Evolutionary conservation across 1,140 invertebrate genomes (phyloP).

Genomic region (Brachionus paranguensis): DNA sequence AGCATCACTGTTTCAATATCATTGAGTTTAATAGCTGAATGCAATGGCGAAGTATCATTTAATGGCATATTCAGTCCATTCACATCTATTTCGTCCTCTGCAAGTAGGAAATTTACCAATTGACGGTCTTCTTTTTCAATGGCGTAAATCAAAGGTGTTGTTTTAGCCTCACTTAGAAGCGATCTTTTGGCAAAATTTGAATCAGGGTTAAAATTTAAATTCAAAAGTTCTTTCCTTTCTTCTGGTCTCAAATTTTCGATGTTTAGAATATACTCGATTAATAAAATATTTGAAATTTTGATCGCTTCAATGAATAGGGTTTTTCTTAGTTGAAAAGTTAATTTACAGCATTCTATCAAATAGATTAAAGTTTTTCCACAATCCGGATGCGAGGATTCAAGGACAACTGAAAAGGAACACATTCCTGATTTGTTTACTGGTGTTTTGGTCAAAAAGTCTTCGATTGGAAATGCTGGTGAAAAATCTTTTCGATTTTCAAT

Average conservation of each 20-base stretch:
- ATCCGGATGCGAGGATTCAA: conserved; percentile 21
- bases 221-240: background rate
- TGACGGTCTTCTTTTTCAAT: conserved; percentile 16
- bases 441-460: conserved; percentile 15
- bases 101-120: conserved; percentile 1
- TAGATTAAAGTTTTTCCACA: background rate
- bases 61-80: background rate
- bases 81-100: background rate
- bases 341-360: background rate
- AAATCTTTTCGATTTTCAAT: conserved; percentile 1
- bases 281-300: background rate
- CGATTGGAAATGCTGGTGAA: background rate
- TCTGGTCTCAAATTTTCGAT: background rate
- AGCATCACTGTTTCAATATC: conserved; percentile 28
- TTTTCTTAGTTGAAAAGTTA: background rate
- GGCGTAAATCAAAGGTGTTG: conserved; percentile 1
- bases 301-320: background rate
- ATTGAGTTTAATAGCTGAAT: background rate
- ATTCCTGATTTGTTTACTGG: background rate
- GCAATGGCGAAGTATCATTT: background rate
- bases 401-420: background rate
- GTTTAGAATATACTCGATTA: conserved; percentile 13
- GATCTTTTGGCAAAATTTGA: background rate
- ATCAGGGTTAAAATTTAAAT: conserved; percentile 31
- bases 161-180: background rate